Percentiles rank a stretch among this genome's conserved stretches.
These are phyloP conservation scores for Thelaira solivaga DNA, from an alignment of 2,888 invertebrate genomes.

Conservation along the genomic window DNA sequence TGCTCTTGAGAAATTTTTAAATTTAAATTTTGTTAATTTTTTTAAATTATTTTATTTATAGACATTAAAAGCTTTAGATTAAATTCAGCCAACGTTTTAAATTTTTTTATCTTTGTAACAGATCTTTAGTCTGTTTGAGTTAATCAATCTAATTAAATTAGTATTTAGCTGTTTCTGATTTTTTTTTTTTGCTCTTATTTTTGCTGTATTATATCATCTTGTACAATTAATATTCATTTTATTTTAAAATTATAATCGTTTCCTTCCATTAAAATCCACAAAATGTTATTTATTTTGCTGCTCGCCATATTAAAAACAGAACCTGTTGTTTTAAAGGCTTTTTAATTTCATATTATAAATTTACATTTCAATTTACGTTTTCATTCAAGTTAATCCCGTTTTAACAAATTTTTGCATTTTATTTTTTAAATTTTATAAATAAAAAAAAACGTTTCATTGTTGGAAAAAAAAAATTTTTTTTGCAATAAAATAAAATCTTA, in stretches of 20 bases:
- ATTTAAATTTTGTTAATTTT: not conserved
- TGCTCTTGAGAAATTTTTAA: not conserved
- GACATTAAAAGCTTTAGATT: not conserved
- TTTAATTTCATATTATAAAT: not conserved
- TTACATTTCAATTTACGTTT: constrained; percentile 10
- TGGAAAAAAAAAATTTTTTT: too few relatives aligned
- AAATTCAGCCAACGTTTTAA: not conserved
- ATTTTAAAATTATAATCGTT: not conserved
- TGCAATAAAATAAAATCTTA: too few relatives aligned
- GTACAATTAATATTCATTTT: not conserved
- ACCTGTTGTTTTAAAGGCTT: constrained; percentile 17
- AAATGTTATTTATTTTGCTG: not conserved
- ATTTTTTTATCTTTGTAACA: not conserved
- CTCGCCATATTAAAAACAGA: not conserved
- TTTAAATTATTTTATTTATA: not conserved
- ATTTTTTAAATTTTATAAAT: too few relatives aligned
- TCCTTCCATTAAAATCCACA: not conserved
- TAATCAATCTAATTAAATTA: not conserved
- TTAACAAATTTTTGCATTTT: constrained; percentile 10
- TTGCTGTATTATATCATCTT: not conserved
- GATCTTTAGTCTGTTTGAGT: not conserved
- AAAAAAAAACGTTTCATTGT: too few relatives aligned
- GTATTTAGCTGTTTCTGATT: too few relatives aligned
- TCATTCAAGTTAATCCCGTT: constrained; percentile 5
- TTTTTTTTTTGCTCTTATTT: too few relatives aligned